A percentile compares a stretch with the other conserved stretches of the same genome.
Conservation (phyloP, 2,113 vertebrate species). For the Pseudopipra pipra region DNA sequence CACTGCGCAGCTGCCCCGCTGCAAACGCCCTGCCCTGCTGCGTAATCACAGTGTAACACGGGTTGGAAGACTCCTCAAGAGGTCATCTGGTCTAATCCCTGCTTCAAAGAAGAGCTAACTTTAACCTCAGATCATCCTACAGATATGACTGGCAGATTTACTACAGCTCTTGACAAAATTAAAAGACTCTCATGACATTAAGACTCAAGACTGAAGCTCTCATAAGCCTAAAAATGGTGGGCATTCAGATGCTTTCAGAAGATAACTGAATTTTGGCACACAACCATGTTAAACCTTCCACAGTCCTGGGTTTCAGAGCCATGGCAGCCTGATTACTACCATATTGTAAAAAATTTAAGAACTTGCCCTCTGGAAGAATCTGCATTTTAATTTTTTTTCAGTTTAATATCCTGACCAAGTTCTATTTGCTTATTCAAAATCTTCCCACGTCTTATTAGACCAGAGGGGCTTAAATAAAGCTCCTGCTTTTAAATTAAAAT, state of each 20-base stretch:
- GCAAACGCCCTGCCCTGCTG: background rate
- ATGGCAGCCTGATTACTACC: background rate
- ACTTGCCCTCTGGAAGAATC: background rate
- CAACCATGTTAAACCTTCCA: background rate
- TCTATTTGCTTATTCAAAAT: background rate
- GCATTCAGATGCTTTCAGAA: background rate
- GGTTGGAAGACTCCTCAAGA: constrained; percentile 24
- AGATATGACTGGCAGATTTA: constrained; percentile 21
- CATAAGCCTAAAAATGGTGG: background rate
- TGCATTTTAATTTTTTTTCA: background rate
- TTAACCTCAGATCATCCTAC: constrained; percentile 31
- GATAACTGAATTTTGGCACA: background rate
- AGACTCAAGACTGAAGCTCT: background rate
- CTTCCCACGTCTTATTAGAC: background rate
- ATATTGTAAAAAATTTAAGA: background rate
- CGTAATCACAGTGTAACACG: fast-evolving
- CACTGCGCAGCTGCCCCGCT: background rate
- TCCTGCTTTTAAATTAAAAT: background rate
- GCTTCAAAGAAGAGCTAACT: constrained; percentile 42
- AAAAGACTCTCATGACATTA: background rate
- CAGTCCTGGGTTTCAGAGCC: background rate
- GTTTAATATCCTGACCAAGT: background rate
- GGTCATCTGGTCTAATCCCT: constrained; percentile 26
- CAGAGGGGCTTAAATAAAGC: background rate
- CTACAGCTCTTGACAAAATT: background rate